Percentiles rank a stretch among this genome's conserved stretches.
Evolutionary conservation across 2,888 invertebrate genomes (phyloP).

Genomic region (Mythimna lalbum): DNA sequence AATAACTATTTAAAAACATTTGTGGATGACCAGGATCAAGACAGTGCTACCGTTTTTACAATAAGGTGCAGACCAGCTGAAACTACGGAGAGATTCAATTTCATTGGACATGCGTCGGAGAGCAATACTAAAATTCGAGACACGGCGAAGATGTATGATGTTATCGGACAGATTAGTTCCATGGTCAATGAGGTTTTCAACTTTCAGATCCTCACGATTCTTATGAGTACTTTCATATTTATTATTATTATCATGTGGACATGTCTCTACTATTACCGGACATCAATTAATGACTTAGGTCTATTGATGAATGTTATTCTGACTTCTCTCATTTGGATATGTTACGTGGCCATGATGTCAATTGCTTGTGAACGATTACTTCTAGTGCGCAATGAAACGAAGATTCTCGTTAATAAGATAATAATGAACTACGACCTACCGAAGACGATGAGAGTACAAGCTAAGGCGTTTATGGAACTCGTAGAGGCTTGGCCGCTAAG

Average conservation of each 20-base stretch:
- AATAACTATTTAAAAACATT: conserved; percentile 73
- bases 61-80: conserved; percentile 44
- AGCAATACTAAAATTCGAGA: conserved; percentile 73
- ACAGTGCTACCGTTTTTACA: conserved; percentile 64
- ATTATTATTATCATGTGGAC: conserved; percentile 78
- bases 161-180: conserved; percentile 72
- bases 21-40: conserved; percentile 65
- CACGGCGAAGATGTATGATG: conserved; percentile 73
- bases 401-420: conserved; percentile 77
- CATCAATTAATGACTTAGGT: conserved; percentile 58
- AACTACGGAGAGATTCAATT: conserved; percentile 55
- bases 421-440: conserved; percentile 81
- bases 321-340: conserved; percentile 63
- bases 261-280: conserved; percentile 71
- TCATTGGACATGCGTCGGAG: conserved; percentile 67
- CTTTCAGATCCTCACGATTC: conserved; percentile 78
- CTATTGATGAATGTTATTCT: conserved; percentile 66
- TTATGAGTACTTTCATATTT: conserved; percentile 75
- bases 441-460: conserved; percentile 74
- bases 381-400: conserved; percentile 72
- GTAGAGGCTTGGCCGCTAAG: conserved; percentile 78
- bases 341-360: conserved; percentile 73
- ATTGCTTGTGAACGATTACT: conserved; percentile 74
- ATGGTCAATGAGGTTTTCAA: conserved; percentile 77
- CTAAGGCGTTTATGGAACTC: conserved; percentile 80